Conservation (phyloP, 2,797 vertebrate species). For the Phoxinus dragarum region DNA sequence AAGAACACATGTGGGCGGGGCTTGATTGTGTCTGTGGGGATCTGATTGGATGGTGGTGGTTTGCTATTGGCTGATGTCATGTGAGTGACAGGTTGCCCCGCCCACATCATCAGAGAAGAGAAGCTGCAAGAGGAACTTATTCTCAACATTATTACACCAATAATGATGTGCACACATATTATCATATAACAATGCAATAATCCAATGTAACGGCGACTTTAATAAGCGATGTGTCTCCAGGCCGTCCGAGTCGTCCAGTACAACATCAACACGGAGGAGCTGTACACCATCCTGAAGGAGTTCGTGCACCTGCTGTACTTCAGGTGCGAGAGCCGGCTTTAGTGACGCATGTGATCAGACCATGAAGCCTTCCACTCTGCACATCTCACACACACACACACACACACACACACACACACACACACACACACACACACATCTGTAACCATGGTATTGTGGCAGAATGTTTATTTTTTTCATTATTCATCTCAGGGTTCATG, state of each 20-base stretch:
- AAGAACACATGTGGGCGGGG: not conserved
- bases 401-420: no score
- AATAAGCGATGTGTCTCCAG: constrained; percentile 68
- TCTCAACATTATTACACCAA: not conserved
- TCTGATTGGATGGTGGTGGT: not conserved
- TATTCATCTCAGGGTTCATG: no score
- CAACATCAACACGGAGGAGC: constrained; percentile 97
- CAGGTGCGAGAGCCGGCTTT: constrained; percentile 78
- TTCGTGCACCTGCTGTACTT: constrained; percentile 98
- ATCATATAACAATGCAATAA: not conserved
- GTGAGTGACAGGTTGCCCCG: not conserved
- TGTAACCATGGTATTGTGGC: no score
- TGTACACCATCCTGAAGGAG: constrained; percentile 95
- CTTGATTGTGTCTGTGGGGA: not conserved
- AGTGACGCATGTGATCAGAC: no score
- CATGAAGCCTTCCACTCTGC: no score
- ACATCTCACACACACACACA: no score
- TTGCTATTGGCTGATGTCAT: not conserved
- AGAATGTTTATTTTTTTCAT: no score
- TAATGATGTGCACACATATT: not conserved
- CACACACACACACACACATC: no score
- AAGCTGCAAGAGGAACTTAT: no score
- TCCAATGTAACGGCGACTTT: not conserved
- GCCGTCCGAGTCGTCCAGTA: constrained; percentile 93
- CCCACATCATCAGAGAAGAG: not conserved